These are phyloP conservation scores for Darevskia nairensis DNA, from an alignment of 2,797 vertebrate genomes.

Conservation along the genomic window DNA sequence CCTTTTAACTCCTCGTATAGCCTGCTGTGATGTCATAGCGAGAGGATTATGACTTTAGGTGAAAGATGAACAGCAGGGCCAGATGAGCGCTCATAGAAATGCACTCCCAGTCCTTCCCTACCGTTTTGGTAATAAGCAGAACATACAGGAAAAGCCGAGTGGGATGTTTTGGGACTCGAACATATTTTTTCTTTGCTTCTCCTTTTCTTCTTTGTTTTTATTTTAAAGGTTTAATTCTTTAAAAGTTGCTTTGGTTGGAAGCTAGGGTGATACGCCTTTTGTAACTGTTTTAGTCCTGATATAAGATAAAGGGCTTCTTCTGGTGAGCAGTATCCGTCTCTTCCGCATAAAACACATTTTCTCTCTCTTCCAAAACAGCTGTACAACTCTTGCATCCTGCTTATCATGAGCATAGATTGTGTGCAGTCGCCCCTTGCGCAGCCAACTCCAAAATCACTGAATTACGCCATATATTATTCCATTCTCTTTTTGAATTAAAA, in stretches of 20 bases:
- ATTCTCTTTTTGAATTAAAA: neutral
- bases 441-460: neutral
- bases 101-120: neutral
- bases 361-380: neutral
- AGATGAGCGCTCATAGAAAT: conserved; percentile 20
- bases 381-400: neutral
- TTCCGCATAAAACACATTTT: neutral
- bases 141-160: neutral
- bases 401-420: neutral
- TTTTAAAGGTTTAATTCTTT: neutral
- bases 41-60: conserved; percentile 11
- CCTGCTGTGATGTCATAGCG: conserved; percentile 13
- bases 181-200: neutral
- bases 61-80: conserved; percentile 12
- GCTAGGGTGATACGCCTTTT: neutral
- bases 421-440: neutral
- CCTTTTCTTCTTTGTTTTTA: neutral
- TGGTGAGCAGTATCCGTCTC: neutral
- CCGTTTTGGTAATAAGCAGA: neutral
- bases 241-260: neutral
- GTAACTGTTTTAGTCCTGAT: neutral
- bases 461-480: neutral
- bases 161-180: neutral
- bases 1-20: neutral
- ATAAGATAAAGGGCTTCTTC: neutral